Conservation (phyloP, 2,888 invertebrate species). For the Micoletzkya japonica region DNA sequence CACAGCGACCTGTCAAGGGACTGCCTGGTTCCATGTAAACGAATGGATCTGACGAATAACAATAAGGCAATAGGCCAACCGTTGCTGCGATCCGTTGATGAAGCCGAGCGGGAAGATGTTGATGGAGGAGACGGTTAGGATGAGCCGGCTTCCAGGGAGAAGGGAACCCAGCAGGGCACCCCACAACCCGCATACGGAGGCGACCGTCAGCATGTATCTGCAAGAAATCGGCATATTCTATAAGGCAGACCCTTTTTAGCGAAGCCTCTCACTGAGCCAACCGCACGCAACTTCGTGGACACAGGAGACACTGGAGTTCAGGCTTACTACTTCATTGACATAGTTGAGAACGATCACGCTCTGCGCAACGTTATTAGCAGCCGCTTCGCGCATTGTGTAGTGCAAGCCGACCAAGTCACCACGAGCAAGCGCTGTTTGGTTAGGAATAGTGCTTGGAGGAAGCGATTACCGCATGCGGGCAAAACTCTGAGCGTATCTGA, state of each 20-base stretch:
- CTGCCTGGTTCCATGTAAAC: not conserved
- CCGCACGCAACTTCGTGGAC: too few relatives aligned
- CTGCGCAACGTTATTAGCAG: too few relatives aligned
- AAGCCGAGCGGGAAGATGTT: not conserved
- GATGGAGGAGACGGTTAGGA: not conserved
- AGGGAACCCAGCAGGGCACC: constrained; percentile 9
- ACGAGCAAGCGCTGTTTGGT: too few relatives aligned
- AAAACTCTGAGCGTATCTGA: constrained; percentile 24
- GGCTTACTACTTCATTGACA: too few relatives aligned
- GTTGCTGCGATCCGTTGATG: not conserved
- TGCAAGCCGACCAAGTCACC: too few relatives aligned
- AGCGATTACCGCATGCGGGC: constrained; percentile 27
- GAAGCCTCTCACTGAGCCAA: too few relatives aligned
- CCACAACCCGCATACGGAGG: constrained; percentile 29
- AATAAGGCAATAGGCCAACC: not conserved
- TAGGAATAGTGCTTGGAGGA: not conserved
- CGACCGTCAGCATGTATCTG: constrained; percentile 28
- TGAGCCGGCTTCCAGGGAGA: constrained; percentile 13
- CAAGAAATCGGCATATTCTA: not conserved
- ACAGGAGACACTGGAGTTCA: too few relatives aligned
- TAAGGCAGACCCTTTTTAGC: too few relatives aligned
- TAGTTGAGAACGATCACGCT: too few relatives aligned
- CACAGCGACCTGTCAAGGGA: constrained; percentile 11
- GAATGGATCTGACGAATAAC: too few relatives aligned
- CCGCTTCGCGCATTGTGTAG: too few relatives aligned